Base-by-base conservation (phyloP, 2,888 invertebrate species). In the Pogonocherus hispidulus region DNA sequence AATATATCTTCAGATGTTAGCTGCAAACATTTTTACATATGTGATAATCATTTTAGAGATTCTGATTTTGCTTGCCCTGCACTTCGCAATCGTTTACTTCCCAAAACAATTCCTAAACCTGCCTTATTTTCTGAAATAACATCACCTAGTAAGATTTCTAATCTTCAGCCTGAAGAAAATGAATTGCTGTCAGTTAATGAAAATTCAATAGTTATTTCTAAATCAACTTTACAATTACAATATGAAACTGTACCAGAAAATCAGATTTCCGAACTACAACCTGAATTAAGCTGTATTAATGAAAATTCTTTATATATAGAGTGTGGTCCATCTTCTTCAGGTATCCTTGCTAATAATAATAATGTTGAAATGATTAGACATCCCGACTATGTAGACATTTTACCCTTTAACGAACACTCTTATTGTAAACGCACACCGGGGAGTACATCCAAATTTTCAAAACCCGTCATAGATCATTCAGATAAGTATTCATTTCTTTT, bases 11-110 rank as follows among this genome's bases (percentile, higher is more conserved):
- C 16, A 32, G 1, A 27, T 8, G 3, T 0, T 27, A n/a, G 2
- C 3, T n/a, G 22, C 8, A 27, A 27, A 27, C 2, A 11, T 52
- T 52, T 52, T 14, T 23, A 23, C 27, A 16, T 27, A 27, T 52
- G 52, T 32, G 52, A 52, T 4, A 23, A 27, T 27, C 52, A 52
- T n/a, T n/a, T n/a, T n/a, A n/a, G n/a, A n/a, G n/a, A n/a, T n/a
- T n/a, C n/a, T n/a, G n/a, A n/a, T n/a, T n/a, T n/a, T n/a, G n/a
- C n/a, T n/a, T n/a, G n/a, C n/a, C n/a, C n/a, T n/a, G n/a, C n/a
- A n/a, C n/a, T n/a, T n/a, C n/a, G n/a, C n/a, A n/a, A n/a, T n/a
- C n/a, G n/a, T n/a, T n/a, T n/a, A n/a, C n/a, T n/a, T n/a, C n/a
- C n/a, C n/a, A n/a, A n/a, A n/a, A n/a, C n/a, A n/a, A n/a, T n/a